Evolutionary conservation across 2,888 invertebrate genomes (phyloP).

Genomic region (Pammene aurita): DNA sequence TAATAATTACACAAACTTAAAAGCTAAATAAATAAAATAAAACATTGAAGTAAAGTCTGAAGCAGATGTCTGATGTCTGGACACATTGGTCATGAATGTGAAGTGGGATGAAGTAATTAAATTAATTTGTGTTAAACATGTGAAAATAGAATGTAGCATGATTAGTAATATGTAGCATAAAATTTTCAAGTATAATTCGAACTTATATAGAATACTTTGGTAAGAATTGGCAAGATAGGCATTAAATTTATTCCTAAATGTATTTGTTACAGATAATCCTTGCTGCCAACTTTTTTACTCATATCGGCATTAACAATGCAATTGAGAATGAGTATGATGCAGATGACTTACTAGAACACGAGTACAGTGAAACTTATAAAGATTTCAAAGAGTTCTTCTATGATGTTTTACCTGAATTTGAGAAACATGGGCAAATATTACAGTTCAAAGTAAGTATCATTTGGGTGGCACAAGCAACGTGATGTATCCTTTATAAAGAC

Average conservation of each 20-base stretch:
- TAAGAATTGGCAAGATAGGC: not conserved
- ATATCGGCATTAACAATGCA: conserved; percentile 90
- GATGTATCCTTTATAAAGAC: conserved; percentile 56
- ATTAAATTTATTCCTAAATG: conserved; percentile 56
- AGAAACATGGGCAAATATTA: conserved; percentile 86
- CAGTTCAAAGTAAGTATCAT: conserved; percentile 85
- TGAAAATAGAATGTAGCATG: too few species aligned
- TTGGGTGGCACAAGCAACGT: conserved; percentile 17
- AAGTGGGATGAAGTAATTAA: too few species aligned
- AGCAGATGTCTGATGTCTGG: too few species aligned
- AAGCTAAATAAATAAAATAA: too few species aligned
- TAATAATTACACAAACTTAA: too few species aligned
- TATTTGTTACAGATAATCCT: conserved; percentile 81
- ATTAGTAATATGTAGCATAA: too few species aligned
- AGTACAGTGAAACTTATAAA: conserved; percentile 89
- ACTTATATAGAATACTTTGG: too few species aligned
- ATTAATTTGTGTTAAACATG: too few species aligned
- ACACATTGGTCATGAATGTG: too few species aligned
- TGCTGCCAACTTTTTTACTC: conserved; percentile 91
- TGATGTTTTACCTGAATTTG: conserved; percentile 93
- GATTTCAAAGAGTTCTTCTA: conserved; percentile 93
- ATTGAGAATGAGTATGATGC: conserved; percentile 90
- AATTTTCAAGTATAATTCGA: too few species aligned
- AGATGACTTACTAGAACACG: conserved; percentile 92
- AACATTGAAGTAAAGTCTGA: too few species aligned